Percentiles rank a stretch among this genome's conserved stretches.
phyloP scores from a whole-genome alignment of 2,113 vertebrate genomes.

The Bubalus kerabau region DNA sequence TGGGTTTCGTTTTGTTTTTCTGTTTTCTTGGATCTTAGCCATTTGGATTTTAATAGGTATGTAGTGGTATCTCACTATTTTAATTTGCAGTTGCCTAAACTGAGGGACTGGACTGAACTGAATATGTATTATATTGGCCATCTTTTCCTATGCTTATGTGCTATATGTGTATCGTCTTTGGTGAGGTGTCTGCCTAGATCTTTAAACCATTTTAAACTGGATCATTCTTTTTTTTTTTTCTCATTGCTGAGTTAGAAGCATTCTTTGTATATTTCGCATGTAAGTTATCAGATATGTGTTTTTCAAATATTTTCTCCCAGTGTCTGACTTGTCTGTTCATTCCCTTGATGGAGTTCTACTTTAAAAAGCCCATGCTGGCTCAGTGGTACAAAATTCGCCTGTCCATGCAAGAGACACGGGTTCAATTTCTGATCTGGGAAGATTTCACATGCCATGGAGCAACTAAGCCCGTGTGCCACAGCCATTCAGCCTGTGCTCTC shows the following conservation, averaged over 20 bases:
- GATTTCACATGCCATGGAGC: not conserved
- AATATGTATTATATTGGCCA: not conserved
- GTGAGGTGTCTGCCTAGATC: not conserved
- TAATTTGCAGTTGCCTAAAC: not conserved
- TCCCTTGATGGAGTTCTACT: not conserved
- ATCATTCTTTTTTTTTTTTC: not conserved
- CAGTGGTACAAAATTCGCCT: not conserved
- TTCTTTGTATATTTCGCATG: not conserved
- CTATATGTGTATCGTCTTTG: not conserved
- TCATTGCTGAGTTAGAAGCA: not conserved
- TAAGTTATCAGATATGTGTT: not conserved
- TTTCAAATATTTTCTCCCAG: not conserved
- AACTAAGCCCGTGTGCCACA: not conserved
- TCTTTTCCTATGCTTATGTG: not conserved
- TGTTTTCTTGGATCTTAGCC: not conserved
- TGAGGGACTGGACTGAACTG: too few relatives aligned
- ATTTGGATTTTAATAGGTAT: not conserved
- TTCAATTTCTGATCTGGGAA: not conserved
- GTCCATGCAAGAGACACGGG: not conserved
- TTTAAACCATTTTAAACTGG: not conserved
- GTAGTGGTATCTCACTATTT: not conserved
- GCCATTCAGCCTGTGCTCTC: not conserved
- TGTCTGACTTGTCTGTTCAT: not conserved
- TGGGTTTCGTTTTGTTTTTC: not conserved
- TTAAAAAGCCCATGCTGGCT: not conserved